These are phyloP conservation scores for Cynopterus sphinx DNA, from an alignment of 2,797 vertebrate species.

Conservation along the genomic window DNA sequence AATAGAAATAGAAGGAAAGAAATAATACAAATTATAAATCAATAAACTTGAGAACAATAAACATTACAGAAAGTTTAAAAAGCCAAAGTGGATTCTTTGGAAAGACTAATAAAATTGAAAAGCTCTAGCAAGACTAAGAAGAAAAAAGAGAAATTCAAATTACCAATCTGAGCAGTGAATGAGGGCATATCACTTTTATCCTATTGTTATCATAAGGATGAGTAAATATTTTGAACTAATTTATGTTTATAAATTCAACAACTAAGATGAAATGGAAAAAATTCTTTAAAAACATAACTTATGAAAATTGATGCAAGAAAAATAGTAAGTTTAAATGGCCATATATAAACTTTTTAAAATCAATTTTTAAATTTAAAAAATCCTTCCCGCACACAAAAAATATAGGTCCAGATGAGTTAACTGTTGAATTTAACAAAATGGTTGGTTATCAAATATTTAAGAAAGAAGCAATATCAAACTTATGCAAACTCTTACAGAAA, in stretches of 20 bases:
- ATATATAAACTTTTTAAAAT: neutral
- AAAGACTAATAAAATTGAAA: constrained; percentile 17
- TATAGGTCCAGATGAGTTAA: neutral
- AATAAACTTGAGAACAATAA: neutral
- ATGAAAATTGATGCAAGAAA: neutral
- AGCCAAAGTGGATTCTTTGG: neutral
- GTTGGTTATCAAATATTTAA: neutral
- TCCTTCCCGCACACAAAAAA: neutral
- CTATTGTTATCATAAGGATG: neutral
- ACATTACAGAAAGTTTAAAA: neutral
- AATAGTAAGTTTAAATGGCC: neutral
- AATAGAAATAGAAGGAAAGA: neutral
- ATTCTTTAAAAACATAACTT: neutral
- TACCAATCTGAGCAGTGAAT: neutral
- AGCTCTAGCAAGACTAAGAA: neutral
- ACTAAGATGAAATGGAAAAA: neutral
- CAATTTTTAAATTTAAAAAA: neutral
- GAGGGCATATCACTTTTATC: neutral
- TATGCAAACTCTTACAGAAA: neutral
- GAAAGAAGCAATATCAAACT: neutral
- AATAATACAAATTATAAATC: neutral
- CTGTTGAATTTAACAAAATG: neutral
- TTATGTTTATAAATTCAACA: neutral
- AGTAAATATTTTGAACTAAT: neutral
- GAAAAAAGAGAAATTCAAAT: neutral